phyloP scores from a whole-genome alignment of 2,888 invertebrate species.

The Meta bourneti region DNA sequence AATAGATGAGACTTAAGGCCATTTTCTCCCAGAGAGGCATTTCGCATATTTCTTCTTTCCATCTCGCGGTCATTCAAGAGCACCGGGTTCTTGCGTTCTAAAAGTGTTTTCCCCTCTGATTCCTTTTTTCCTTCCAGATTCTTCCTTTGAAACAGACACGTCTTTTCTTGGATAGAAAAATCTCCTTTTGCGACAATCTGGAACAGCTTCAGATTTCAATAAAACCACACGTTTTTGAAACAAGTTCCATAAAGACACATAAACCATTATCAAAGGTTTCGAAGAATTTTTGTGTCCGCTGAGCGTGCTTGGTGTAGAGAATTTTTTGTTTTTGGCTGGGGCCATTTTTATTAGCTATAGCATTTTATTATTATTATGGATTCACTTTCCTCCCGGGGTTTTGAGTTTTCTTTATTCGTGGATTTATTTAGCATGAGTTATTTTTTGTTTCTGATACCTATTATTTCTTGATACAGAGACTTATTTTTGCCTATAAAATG shows the following conservation, averaged over 20 bases:
- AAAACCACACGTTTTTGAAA: conserved; percentile 68
- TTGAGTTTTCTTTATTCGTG: conserved; percentile 49
- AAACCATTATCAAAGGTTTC: conserved; percentile 70
- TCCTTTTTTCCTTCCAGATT: conserved; percentile 7
- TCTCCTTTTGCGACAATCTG: conserved; percentile 56
- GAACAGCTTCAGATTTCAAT: conserved; percentile 73
- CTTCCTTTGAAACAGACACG: conserved; percentile 66
- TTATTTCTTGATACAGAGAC: too few relatives aligned
- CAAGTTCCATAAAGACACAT: conserved; percentile 72
- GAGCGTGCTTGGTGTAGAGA: conserved; percentile 40
- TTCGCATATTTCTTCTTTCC: conserved; percentile 37
- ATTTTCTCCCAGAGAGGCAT: conserved; percentile 39
- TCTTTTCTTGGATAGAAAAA: conserved; percentile 37
- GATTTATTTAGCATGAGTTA: neutral
- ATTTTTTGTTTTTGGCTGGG: neutral
- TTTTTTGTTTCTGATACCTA: too few relatives aligned
- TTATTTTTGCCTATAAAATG: too few relatives aligned
- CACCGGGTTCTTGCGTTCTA: neutral
- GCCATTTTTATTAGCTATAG: conserved; percentile 61
- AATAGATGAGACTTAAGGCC: conserved; percentile 61
- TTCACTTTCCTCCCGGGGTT: conserved; percentile 32
- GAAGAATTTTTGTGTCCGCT: conserved; percentile 36
- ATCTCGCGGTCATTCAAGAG: conserved; percentile 46
- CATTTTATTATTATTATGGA: conserved; percentile 66
- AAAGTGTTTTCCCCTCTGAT: conserved; percentile 36